Percentiles rank a stretch among this genome's conserved stretches.
Conservation (phyloP, 37 sponge, comb jelly and placozoan species). For the Beroe forskalii region DNA sequence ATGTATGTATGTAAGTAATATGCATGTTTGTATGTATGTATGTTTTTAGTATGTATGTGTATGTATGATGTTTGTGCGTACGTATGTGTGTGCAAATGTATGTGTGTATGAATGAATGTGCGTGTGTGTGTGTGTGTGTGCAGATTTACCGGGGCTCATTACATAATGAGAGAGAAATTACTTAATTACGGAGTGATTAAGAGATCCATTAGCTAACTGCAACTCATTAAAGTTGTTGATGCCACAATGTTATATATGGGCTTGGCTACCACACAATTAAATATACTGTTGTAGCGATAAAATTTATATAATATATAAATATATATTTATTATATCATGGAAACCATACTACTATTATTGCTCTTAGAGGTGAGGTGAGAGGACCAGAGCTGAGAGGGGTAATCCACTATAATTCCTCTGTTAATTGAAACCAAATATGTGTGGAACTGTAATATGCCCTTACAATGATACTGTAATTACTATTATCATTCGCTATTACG, state of each 20-base stretch:
- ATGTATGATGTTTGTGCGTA: too few species aligned
- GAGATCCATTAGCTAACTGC: constrained; percentile 25
- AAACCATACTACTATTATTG: constrained; percentile 30
- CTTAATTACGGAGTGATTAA: neutral
- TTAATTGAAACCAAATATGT: too few species aligned
- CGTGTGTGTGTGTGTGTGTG: too few species aligned
- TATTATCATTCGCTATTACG: neutral
- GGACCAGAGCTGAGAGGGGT: neutral
- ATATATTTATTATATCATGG: too few species aligned
- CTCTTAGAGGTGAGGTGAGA: neutral
- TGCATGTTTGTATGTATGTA: too few species aligned
- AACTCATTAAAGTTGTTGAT: neutral
- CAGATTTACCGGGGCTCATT: too few species aligned
- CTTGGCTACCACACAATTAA: constrained; percentile 8
- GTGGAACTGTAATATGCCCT: too few species aligned
- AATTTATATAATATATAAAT: neutral
- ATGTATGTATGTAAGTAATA: too few species aligned
- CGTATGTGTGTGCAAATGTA: too few species aligned
- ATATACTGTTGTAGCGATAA: constrained; percentile 34
- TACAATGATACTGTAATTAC: neutral
- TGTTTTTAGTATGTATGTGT: too few species aligned
- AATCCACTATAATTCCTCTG: neutral
- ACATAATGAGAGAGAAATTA: constrained; percentile 36
- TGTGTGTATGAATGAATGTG: too few species aligned
- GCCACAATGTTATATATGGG: neutral